Evolutionary conservation across 2,113 vertebrate species (phyloP).

Genomic region (Macrotus californicus): DNA sequence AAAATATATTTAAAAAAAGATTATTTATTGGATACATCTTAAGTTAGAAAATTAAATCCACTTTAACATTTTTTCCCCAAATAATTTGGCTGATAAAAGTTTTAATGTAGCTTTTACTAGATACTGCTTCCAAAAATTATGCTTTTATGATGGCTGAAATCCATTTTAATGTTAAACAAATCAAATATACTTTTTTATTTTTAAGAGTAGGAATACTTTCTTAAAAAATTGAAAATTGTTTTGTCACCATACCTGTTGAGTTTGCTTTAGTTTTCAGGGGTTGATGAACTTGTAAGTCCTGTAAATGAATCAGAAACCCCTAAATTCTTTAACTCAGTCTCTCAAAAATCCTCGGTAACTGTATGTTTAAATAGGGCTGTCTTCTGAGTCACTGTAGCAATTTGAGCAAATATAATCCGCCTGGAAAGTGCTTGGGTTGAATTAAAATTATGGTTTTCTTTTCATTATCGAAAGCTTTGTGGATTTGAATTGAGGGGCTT

Average conservation of each 20-base stretch:
- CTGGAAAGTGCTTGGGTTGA: slow-evolving; percentile 70
- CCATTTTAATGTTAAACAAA: slow-evolving; percentile 47
- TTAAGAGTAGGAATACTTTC: slow-evolving; percentile 51
- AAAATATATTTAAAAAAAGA: slow-evolving; percentile 27
- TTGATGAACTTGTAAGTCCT: slow-evolving; percentile 60
- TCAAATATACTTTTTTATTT: not conserved
- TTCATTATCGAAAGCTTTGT: slow-evolving; percentile 74
- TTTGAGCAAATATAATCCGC: slow-evolving; percentile 71
- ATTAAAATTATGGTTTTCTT: slow-evolving; percentile 73
- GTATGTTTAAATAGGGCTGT: slow-evolving; percentile 60
- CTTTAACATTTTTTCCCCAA: not conserved
- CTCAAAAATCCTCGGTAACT: slow-evolving; percentile 68
- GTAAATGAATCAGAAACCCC: slow-evolving; percentile 70
- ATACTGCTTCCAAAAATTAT: slow-evolving; percentile 40
- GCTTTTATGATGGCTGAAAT: slow-evolving; percentile 12
- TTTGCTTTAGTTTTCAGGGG: slow-evolving; percentile 68
- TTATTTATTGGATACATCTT: slow-evolving; percentile 20
- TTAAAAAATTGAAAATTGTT: slow-evolving; percentile 54
- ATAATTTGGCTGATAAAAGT: slow-evolving; percentile 28
- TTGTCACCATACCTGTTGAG: slow-evolving; percentile 78
- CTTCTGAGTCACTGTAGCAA: slow-evolving; percentile 67
- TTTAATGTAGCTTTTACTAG: slow-evolving; percentile 37
- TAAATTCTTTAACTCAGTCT: slow-evolving; percentile 57
- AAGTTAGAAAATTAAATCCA: slow-evolving; percentile 53
- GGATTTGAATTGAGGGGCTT: slow-evolving; percentile 77